Conservation (phyloP, 92 coral and sea anemone species). For the Palythoa caribaeorum region DNA sequence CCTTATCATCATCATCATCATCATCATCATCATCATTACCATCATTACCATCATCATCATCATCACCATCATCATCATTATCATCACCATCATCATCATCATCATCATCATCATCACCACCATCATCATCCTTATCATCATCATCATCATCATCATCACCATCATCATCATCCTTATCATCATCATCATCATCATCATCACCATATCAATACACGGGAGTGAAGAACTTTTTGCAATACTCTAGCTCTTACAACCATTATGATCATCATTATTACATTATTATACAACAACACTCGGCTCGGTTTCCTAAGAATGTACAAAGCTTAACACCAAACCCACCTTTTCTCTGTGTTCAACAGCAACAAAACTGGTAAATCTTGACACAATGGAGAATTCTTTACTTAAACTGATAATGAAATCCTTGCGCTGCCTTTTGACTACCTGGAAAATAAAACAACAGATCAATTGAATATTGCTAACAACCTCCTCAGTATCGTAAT, state of each 20-base stretch:
- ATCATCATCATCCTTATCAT: neutral
- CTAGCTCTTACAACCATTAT: neutral
- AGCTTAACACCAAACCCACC: conserved; percentile 34
- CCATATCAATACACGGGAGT: neutral
- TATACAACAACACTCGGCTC: neutral
- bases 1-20: neutral
- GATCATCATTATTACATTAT: neutral
- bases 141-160: neutral
- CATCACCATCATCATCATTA: neutral
- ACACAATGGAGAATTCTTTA: conserved; percentile 88
- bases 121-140: too few relatives aligned
- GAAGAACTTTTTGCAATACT: too few relatives aligned
- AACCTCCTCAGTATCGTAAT: neutral
- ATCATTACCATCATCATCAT: neutral
- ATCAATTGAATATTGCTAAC: neutral
- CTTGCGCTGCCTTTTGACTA: conserved; percentile 82
- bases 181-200: neutral
- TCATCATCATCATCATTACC: too few relatives aligned
- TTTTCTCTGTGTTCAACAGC: conserved; percentile 96
- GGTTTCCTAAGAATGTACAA: neutral
- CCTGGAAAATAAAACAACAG: conserved; percentile 51
- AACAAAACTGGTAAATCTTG: conserved; percentile 96
- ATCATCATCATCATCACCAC: neutral
- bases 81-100: neutral
- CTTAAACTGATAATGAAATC: conserved; percentile 87